Base-by-base conservation (phyloP, 2,888 invertebrate genomes). In the Crioceris asparagi region DNA sequence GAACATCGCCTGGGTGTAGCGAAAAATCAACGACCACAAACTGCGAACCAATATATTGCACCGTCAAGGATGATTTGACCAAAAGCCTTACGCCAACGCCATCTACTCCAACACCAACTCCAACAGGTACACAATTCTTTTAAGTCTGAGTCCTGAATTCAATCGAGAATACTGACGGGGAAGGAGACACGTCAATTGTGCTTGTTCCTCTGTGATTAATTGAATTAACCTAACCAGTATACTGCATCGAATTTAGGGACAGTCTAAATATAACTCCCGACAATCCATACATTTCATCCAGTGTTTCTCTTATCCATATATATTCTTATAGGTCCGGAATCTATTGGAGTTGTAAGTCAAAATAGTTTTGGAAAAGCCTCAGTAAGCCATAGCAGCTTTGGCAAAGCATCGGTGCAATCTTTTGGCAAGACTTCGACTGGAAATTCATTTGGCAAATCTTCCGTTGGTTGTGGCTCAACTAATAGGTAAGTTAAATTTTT, bases 21-120 rank as follows among this genome's bases (percentile, higher is more conserved):
- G 70, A 69, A 17, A 69, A 72, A 47, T 74, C 74, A 15, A 71
- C 69, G 41, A 48, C 54, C 23, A 54, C 68, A n/a, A 65, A 59
- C 12, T 50, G 48, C 21, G 62, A 62, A 44, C 59, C 61, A 2
- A 46, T 61, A 40, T 62, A 61, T 45, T 60, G 56, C 30, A 60
- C 61, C 47, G 58, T 62, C 8, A 55, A 53, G 32, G 62, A 62
- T 31, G 61, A 62, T 38, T 39, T 53, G 18, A 57, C 55, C 2
- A 55, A 56, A 40, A 50, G 43, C 44, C 41, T 51, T 14, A 47
- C 46, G 2, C 48, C 48, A 6, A 45, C 45, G 25, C 46, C 51
- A 4, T 39, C 43, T 14, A 40, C 43, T 31, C 35, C 43, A 23
- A 47, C 49, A n/a, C 47, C 49, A 4, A 43, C 40, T 21, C 44